Evolutionary conservation across 2,888 invertebrate species (phyloP), one percentile per base, ranked within the genome.

Genomic region (Tipula vernalis): DNA sequence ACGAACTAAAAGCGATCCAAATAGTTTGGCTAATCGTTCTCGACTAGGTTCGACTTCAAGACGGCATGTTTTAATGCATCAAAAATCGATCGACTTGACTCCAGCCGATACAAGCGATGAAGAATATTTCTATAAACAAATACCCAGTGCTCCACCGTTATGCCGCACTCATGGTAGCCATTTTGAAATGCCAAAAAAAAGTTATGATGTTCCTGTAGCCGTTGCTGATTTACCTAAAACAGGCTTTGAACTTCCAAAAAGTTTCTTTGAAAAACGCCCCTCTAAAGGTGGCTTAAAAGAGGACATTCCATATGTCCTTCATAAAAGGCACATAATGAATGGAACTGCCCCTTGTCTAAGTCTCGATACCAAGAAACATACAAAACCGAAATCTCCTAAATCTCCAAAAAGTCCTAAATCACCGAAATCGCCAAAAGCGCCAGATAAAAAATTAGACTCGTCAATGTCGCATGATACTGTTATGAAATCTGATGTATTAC

Each of bases 91-190:
- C 87, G 96, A 96, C 89, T 91, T 96, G 41, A 96, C 96, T 0
- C 96, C 96, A 4, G 96, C 96, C 0, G 96, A 96, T 91, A 96
- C 96, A 0, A 96, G 96, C 87, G 96, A 96, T 89, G 96, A 96
- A 90, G 96, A 96, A 90, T 95, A 95, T 89, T 94, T 95, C 28
- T 95, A 95, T 89, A 94, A 95, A 88, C 95, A 95, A 91, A 95
- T 96, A 89, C 94, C 94, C 0, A 95, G 95, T 90, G 95, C 95
- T 36, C 95, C 95, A 0, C 94, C 93, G 0, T 93, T 95, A 18
- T 95, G 96, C 87, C 94, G 95, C 83, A 94, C 94, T 88, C 94
- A 95, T 88, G 95, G 95, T 2, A 86, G 86, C 28, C 95, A 95
- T 90, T 95, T 95, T 89, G 93, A 94, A 90, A 90, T 94, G 89